Conservation (phyloP, 2,888 invertebrate genomes). For the Furcula furcula region DNA sequence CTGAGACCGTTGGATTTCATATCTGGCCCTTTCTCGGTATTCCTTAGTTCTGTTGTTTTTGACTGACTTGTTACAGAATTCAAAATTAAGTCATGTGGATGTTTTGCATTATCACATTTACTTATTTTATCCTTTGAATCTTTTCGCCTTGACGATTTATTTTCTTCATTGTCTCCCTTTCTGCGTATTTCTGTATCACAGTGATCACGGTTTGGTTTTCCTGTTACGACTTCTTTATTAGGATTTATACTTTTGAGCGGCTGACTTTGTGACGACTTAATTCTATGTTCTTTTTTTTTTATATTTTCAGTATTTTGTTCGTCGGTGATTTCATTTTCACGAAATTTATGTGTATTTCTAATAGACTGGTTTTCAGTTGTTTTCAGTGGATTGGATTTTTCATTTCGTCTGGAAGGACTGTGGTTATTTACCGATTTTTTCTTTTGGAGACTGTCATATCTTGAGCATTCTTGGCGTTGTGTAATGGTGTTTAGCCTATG, state of each 20-base stretch:
- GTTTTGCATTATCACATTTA: slow-evolving; percentile 23
- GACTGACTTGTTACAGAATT: slow-evolving; percentile 19
- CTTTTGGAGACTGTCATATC: slow-evolving; percentile 15
- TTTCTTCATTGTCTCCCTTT: slow-evolving; percentile 7
- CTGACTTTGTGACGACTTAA: slow-evolving; percentile 28
- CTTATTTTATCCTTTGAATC: slow-evolving; percentile 29
- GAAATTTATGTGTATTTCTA: slow-evolving; percentile 9
- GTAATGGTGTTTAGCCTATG: slow-evolving; percentile 8
- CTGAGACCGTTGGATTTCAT: slow-evolving; percentile 32
- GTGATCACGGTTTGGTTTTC: neutral
- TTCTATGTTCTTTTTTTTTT: slow-evolving; percentile 26
- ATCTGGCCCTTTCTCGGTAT: slow-evolving; percentile 27
- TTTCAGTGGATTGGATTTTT: slow-evolving; percentile 16
- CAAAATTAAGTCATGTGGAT: slow-evolving; percentile 25
- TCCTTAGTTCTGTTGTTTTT: slow-evolving; percentile 11
- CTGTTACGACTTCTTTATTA: slow-evolving; percentile 10
- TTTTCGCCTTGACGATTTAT: slow-evolving; percentile 24
- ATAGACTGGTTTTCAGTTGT: slow-evolving; percentile 10
- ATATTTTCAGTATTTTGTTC: slow-evolving; percentile 11
- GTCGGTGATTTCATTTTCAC: slow-evolving; percentile 10
- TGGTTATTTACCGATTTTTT: slow-evolving; percentile 23
- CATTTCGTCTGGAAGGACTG: slow-evolving; percentile 19
- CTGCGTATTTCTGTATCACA: neutral
- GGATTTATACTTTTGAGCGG: slow-evolving; percentile 13
- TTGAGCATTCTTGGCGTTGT: slow-evolving; percentile 14